phyloP scores from a whole-genome alignment of 1,140 invertebrate genomes.

The Rhopalosiphum padi region DNA sequence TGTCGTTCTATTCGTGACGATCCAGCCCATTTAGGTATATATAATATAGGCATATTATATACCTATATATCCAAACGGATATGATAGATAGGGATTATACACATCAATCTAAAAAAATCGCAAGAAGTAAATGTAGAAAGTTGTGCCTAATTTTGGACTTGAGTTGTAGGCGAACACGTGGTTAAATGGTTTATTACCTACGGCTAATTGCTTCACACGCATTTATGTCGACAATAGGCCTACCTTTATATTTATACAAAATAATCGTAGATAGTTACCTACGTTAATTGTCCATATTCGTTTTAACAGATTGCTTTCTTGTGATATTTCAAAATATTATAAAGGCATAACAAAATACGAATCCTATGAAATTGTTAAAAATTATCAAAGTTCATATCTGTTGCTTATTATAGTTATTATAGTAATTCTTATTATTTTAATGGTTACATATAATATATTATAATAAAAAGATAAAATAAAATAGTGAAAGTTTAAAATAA shows the following conservation, averaged over 20 bases:
- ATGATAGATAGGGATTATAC: background rate
- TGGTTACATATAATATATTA: background rate
- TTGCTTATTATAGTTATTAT: background rate
- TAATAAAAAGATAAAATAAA: background rate
- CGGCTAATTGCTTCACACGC: slow-evolving; percentile 30
- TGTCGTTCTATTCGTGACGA: slow-evolving; percentile 28
- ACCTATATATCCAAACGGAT: background rate
- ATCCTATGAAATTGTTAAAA: background rate
- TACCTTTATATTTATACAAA: background rate
- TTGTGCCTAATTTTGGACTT: slow-evolving; percentile 16
- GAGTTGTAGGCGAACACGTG: slow-evolving; percentile 30
- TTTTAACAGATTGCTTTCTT: slow-evolving; percentile 15
- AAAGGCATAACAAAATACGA: background rate
- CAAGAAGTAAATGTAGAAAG: background rate
- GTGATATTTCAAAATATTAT: background rate
- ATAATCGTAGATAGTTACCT: background rate
- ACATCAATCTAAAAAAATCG: background rate
- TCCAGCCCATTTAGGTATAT: background rate
- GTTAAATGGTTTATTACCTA: background rate
- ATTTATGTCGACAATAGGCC: slow-evolving; percentile 29
- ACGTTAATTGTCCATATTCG: background rate
- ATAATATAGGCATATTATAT: background rate
- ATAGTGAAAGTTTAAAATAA: slow-evolving; percentile 1
- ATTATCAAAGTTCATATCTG: background rate
- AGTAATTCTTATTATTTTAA: background rate